Evolutionary conservation across 2,113 vertebrate genomes (phyloP).

Genomic region (Lepus americanus): DNA sequence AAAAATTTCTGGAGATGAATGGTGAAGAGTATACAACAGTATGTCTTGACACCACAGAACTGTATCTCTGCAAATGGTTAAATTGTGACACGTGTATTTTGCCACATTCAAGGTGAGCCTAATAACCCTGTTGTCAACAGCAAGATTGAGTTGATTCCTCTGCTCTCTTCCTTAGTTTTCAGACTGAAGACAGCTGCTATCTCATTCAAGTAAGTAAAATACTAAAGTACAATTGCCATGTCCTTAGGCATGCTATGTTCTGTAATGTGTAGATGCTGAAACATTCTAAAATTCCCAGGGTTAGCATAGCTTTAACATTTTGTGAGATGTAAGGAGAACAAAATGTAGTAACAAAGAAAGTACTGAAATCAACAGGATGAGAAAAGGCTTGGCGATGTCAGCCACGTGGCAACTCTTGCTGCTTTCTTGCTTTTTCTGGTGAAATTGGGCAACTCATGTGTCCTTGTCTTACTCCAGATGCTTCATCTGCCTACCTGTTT

Average conservation of each 20-base stretch:
- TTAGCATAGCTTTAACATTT: conserved; percentile 21
- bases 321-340: not conserved
- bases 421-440: not conserved
- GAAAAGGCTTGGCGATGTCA: not conserved
- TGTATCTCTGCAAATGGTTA: not conserved
- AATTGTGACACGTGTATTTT: not conserved
- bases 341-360: not conserved
- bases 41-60: not conserved
- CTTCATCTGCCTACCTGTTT: not conserved
- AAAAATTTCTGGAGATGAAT: not conserved
- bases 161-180: not conserved
- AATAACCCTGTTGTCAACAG: not conserved
- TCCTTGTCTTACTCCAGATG: too few species aligned
- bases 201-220: conserved; percentile 6
- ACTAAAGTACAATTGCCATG: conserved; percentile 2
- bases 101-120: not conserved
- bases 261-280: not conserved
- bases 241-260: not conserved
- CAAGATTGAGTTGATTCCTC: not conserved
- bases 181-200: not conserved
- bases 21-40: not conserved
- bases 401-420: not conserved
- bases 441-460: not conserved
- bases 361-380: not conserved
- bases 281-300: not conserved